A percentile compares a stretch with the other conserved stretches of the same genome.
These are phyloP conservation scores for Orchesella cincta DNA, from an alignment of 1,140 invertebrate genomes.

Conservation along the genomic window DNA sequence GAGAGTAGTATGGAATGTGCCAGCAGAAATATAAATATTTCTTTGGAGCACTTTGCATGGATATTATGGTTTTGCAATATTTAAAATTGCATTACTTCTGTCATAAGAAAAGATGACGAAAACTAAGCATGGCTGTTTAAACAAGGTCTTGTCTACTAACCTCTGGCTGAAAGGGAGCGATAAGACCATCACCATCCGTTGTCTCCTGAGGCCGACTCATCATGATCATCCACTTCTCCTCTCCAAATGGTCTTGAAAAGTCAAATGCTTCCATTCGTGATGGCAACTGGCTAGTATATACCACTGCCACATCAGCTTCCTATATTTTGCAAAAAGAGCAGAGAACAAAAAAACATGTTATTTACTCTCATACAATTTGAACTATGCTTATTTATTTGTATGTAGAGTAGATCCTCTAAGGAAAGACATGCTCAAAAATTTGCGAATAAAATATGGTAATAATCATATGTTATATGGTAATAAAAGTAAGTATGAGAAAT, in stretches of 20 bases:
- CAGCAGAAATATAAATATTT: neutral
- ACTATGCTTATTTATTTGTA: too few relatives aligned
- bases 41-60: neutral
- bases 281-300: slow-evolving; percentile 71
- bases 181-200: slow-evolving; percentile 75
- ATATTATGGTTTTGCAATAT: neutral
- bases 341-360: too few relatives aligned
- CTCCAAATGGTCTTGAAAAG: slow-evolving; percentile 70
- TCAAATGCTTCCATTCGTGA: slow-evolving; percentile 61
- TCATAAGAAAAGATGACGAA: neutral
- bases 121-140: neutral
- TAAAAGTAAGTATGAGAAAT: too few relatives aligned
- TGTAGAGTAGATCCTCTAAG: too few relatives aligned
- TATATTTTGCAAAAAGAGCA: too few relatives aligned
- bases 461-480: too few relatives aligned
- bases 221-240: slow-evolving; percentile 73
- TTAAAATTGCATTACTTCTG: neutral
- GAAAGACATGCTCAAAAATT: too few relatives aligned
- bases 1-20: too few relatives aligned
- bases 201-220: slow-evolving; percentile 76
- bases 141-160: slow-evolving; percentile 46
- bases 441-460: too few relatives aligned
- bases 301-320: slow-evolving; percentile 74
- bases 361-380: too few relatives aligned
- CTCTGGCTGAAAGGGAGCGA: slow-evolving; percentile 73